Conservation (phyloP, 2,888 invertebrate genomes). For the Drosophila macrospina region DNA sequence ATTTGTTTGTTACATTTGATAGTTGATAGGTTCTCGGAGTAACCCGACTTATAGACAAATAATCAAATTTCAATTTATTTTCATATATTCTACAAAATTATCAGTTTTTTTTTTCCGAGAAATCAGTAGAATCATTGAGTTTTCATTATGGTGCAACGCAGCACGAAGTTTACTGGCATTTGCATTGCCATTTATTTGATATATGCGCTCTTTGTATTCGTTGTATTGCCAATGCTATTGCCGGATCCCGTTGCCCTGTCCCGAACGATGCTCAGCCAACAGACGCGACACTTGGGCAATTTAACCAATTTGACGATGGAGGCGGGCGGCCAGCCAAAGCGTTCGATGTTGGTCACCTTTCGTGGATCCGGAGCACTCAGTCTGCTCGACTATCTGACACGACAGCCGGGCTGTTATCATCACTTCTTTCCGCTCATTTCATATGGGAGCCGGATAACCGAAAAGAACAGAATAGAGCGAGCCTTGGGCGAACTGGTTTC, state of each 20-base stretch:
- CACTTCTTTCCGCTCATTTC: slow-evolving; percentile 60
- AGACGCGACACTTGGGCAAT: slow-evolving; percentile 36
- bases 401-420: slow-evolving; percentile 64
- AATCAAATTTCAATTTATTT: not conserved
- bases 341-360: slow-evolving; percentile 62
- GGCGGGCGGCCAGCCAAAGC: slow-evolving; percentile 49
- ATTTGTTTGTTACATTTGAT: too few species aligned
- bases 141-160: slow-evolving; percentile 47
- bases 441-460: slow-evolving; percentile 18
- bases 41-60: not conserved
- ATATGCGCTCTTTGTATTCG: slow-evolving; percentile 56
- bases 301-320: slow-evolving; percentile 50
- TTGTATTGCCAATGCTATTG: slow-evolving; percentile 61
- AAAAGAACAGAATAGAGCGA: not conserved
- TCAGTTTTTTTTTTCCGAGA: slow-evolving; percentile 2
- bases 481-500: slow-evolving; percentile 44
- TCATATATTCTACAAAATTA: slow-evolving; percentile 15
- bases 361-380: slow-evolving; percentile 59
- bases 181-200: slow-evolving; percentile 58
- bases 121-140: not conserved
- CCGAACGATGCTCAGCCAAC: slow-evolving; percentile 26
- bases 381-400: slow-evolving; percentile 53
- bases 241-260: slow-evolving; percentile 59
- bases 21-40: not conserved
- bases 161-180: slow-evolving; percentile 54